Evolutionary conservation across 35 echinoderm and acorn worm species (phyloP).

Genomic region (Diadema setosum): DNA sequence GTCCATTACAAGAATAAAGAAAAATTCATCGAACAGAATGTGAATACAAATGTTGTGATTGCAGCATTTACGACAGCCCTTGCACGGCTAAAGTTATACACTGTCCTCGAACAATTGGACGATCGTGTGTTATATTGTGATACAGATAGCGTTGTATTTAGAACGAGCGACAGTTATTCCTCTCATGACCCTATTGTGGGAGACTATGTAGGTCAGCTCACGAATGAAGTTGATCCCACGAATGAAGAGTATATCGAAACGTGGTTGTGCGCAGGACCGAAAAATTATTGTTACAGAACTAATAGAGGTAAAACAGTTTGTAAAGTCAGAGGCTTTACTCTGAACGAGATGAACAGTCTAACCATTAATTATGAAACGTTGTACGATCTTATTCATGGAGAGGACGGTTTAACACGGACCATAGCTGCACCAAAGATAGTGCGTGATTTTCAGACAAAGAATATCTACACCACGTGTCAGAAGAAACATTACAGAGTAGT

Average conservation of each 20-base stretch:
- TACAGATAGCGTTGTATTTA: constrained; percentile 32
- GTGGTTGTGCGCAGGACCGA: constrained; percentile 32
- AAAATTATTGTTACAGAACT: constrained; percentile 58
- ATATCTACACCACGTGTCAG: constrained; percentile 14
- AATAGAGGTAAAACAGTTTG: constrained; percentile 25
- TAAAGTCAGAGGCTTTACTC: constrained; percentile 59
- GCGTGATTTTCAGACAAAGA: constrained; percentile 35
- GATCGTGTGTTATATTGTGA: constrained; percentile 27
- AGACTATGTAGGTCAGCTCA: constrained; percentile 24
- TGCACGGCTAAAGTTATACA: constrained; percentile 61
- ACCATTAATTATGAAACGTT: constrained; percentile 46
- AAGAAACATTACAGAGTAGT: constrained; percentile 79
- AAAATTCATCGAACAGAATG: not conserved
- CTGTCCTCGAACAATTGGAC: constrained; percentile 8
- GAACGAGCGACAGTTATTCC: not conserved
- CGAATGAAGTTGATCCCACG: constrained; percentile 21
- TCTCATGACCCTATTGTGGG: not conserved
- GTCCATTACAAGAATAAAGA: not conserved
- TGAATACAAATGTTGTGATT: constrained; percentile 22
- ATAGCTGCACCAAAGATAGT: constrained; percentile 45
- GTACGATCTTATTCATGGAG: constrained; percentile 19
- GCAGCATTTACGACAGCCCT: constrained; percentile 61
- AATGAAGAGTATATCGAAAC: constrained; percentile 32
- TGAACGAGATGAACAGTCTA: constrained; percentile 32
- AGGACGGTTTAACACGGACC: not conserved